Evolutionary conservation across 92 coral and sea anemone genomes (phyloP).

Genomic region (Phenganax marumi): DNA sequence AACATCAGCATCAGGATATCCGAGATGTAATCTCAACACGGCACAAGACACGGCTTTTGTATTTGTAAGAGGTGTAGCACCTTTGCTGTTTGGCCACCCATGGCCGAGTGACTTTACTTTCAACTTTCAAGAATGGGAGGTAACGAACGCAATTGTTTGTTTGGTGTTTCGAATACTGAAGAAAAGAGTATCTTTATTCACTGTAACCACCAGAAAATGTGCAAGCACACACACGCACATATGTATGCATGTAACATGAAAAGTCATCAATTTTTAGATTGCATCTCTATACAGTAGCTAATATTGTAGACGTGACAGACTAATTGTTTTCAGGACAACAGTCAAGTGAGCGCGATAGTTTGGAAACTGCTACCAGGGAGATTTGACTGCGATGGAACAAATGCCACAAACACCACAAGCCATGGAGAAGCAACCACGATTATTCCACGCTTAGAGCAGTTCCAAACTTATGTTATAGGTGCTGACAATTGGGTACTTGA

Average conservation of each 20-base stretch:
- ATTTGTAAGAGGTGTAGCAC: too few species aligned
- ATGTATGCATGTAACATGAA: not conserved
- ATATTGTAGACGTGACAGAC: too few species aligned
- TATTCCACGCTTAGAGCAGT: not conserved
- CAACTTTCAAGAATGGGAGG: constrained; percentile 13
- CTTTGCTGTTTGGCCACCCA: not conserved
- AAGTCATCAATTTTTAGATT: not conserved
- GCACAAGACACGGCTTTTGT: not conserved
- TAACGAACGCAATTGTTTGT: not conserved
- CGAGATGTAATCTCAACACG: constrained; percentile 30
- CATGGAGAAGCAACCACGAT: not conserved
- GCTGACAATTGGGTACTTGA: not conserved
- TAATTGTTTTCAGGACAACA: constrained; percentile 17
- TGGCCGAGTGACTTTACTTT: not conserved
- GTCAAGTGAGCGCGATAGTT: constrained; percentile 16
- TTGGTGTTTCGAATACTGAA: not conserved
- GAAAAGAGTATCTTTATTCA: too few species aligned
- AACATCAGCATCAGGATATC: constrained; percentile 8
- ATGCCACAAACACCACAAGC: not conserved
- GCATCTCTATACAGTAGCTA: not conserved
- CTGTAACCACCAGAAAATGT: too few species aligned
- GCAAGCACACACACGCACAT: not conserved
- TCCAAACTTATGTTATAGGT: not conserved
- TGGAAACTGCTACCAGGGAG: constrained; percentile 11
- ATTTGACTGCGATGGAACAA: not conserved